Conservation (phyloP, 2,797 vertebrate genomes). For the Cryptoblepharus egeriae region DNA sequence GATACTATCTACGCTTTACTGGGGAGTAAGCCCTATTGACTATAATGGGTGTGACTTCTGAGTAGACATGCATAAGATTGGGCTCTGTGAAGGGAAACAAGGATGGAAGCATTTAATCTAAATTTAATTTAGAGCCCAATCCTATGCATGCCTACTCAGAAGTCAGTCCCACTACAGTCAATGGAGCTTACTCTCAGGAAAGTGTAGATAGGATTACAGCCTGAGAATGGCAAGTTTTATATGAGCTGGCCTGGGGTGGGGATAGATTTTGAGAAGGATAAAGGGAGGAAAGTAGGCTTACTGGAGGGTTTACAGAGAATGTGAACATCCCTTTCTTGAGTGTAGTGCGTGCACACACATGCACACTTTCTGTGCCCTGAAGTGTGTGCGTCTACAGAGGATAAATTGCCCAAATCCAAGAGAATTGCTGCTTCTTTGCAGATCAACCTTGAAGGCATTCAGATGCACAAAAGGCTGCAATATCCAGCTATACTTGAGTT, state of each 20-base stretch:
- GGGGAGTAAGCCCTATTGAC: too few relatives aligned
- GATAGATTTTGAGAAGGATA: constrained; percentile 29
- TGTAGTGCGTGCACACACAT: background rate
- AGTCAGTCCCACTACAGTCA: too few relatives aligned
- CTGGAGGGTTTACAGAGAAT: background rate
- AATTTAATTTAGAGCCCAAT: too few relatives aligned
- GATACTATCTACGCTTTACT: too few relatives aligned
- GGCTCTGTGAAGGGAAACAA: background rate
- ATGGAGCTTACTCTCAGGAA: too few relatives aligned
- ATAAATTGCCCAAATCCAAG: background rate
- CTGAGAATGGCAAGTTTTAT: constrained; percentile 33
- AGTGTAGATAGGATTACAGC: too few relatives aligned
- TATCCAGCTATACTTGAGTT: background rate
- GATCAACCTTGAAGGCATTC: background rate
- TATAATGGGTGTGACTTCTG: too few relatives aligned
- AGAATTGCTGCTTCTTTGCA: background rate
- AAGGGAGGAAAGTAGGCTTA: constrained; percentile 23
- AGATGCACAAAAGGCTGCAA: background rate
- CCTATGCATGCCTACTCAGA: too few relatives aligned
- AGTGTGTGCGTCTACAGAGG: background rate
- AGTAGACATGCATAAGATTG: too few relatives aligned
- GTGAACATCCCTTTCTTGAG: background rate
- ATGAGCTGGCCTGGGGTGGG: constrained; percentile 39
- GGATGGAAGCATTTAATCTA: constrained; percentile 28
- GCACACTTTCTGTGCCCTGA: background rate